Evolutionary conservation across 2,888 invertebrate genomes (phyloP).

Genomic region (Ptychoptera contaminata): DNA sequence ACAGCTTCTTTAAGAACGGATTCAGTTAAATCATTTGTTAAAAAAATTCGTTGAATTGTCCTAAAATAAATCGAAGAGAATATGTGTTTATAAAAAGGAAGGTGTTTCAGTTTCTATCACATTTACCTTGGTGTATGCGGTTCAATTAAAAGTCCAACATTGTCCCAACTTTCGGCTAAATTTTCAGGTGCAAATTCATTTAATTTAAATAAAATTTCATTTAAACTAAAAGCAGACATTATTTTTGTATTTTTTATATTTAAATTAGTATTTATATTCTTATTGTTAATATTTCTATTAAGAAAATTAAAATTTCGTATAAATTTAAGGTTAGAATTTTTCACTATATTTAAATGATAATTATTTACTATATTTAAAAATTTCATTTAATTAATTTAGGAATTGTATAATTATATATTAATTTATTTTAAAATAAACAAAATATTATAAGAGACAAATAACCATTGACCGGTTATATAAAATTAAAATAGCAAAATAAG

Average conservation of each 20-base stretch:
- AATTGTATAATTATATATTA: too few relatives aligned
- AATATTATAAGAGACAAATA: too few relatives aligned
- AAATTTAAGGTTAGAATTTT: too few relatives aligned
- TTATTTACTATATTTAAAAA: too few relatives aligned
- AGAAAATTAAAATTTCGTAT: too few relatives aligned
- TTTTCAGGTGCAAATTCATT: conserved; percentile 52
- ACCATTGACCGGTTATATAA: too few relatives aligned
- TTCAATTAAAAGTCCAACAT: conserved; percentile 82
- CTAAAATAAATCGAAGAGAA: conserved; percentile 12
- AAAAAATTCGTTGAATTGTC: conserved; percentile 46
- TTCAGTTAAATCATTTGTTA: conserved; percentile 89
- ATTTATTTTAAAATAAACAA: too few relatives aligned
- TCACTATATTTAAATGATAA: too few relatives aligned
- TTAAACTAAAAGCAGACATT: neutral
- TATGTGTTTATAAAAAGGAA: neutral
- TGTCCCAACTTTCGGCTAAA: conserved; percentile 82
- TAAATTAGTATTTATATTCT: too few relatives aligned
- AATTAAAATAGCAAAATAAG: too few relatives aligned
- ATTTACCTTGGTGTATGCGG: conserved; percentile 42
- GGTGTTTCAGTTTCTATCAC: neutral
- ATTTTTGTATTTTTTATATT: neutral
- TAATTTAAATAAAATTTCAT: conserved; percentile 37
- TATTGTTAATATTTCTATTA: too few relatives aligned
- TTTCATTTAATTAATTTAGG: too few relatives aligned
- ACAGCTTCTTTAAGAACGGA: conserved; percentile 72